Percentiles rank a stretch among this genome's conserved stretches.
These are phyloP conservation scores for Xanthorhoe spadicearia DNA, from an alignment of 2,888 invertebrate genomes.

Conservation along the genomic window DNA sequence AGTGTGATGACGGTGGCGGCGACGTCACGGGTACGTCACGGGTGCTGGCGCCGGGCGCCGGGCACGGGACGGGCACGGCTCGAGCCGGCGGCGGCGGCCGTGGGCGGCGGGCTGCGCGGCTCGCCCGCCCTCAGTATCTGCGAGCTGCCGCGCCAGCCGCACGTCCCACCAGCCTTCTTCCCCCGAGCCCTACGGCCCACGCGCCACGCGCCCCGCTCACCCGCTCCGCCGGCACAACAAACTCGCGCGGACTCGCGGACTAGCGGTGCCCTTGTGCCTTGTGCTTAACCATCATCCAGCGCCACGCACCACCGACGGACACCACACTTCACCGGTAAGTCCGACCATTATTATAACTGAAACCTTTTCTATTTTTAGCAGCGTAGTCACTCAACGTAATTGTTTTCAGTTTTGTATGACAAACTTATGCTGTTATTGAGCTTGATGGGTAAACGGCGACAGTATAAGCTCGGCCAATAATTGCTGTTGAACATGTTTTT, in stretches of 20 bases:
- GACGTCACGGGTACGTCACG: conserved; percentile 61
- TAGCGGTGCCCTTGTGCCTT: conserved; percentile 59
- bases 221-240: conserved; percentile 67
- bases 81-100: conserved; percentile 50
- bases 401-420: conserved; percentile 29
- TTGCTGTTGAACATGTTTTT: background rate
- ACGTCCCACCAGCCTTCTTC: conserved; percentile 62
- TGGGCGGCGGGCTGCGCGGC: conserved; percentile 69
- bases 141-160: conserved; percentile 71
- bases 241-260: conserved; percentile 51
- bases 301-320: conserved; percentile 37
- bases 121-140: conserved; percentile 67
- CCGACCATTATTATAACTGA: conserved; percentile 50
- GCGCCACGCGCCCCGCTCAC: conserved; percentile 43
- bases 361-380: conserved; percentile 40
- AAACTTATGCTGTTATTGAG: conserved; percentile 17
- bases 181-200: conserved; percentile 38
- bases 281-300: conserved; percentile 54
- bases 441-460: conserved; percentile 12
- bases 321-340: conserved; percentile 52
- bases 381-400: conserved; percentile 32
- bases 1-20: conserved; percentile 38
- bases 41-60: conserved; percentile 38
- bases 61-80: background rate
- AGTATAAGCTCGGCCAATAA: conserved; percentile 7